phyloP scores from a whole-genome alignment of 2,113 vertebrate genomes.

The Ceuthmochares aereus region DNA sequence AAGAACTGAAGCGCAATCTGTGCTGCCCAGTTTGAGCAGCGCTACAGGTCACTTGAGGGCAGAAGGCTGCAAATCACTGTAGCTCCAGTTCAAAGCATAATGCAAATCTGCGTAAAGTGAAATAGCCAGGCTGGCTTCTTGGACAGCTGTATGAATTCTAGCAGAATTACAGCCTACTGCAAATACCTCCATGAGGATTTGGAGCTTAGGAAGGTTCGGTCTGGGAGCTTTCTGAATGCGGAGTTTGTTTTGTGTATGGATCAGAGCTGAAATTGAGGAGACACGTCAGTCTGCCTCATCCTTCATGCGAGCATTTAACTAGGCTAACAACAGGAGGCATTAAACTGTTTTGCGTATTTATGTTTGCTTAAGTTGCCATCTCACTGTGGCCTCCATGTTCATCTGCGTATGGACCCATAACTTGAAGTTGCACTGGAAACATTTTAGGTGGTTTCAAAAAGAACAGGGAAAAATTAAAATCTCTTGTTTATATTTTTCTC shows the following conservation, averaged over 20 bases:
- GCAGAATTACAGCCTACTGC: not conserved
- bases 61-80: not conserved
- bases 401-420: not conserved
- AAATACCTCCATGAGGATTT: not conserved
- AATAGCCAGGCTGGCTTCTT: not conserved
- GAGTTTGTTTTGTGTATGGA: rapidly evolving
- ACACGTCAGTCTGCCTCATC: rapidly evolving
- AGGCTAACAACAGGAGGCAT: not conserved
- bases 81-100: not conserved
- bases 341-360: not conserved
- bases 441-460: not conserved
- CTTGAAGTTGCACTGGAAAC: not conserved
- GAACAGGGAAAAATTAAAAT: not conserved
- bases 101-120: not conserved
- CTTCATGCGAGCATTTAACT: not conserved
- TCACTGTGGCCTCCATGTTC: no score
- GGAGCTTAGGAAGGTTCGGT: not conserved
- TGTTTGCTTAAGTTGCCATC: not conserved
- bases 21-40: not conserved
- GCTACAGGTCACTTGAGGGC: not conserved
- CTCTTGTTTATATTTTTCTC: not conserved
- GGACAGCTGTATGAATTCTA: not conserved
- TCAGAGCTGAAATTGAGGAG: not conserved
- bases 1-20: not conserved
- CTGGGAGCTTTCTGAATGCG: not conserved